A percentile compares a stretch with the other conserved stretches of the same genome.
Evolutionary conservation across 2,888 invertebrate genomes (phyloP).

Genomic region (Baronia brevicornis): DNA sequence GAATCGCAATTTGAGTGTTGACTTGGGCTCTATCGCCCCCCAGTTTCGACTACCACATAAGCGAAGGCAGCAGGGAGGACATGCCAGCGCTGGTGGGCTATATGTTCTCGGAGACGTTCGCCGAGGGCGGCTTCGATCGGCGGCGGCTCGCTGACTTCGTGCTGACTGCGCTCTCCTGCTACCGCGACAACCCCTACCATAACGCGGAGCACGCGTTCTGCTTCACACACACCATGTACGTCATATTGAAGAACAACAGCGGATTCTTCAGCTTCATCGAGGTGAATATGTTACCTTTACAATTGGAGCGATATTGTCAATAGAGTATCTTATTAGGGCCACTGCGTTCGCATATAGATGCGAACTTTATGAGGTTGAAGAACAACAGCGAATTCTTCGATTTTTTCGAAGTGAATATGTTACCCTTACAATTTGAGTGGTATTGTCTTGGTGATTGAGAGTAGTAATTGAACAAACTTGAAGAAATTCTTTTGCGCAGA

Average conservation of each 20-base stretch:
- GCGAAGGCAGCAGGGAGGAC: constrained; percentile 57
- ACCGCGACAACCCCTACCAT: constrained; percentile 76
- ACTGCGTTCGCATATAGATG: too few relatives aligned
- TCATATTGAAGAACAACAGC: constrained; percentile 64
- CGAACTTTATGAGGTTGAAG: constrained; percentile 65
- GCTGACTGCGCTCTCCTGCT: constrained; percentile 59
- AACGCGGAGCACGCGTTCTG: constrained; percentile 79
- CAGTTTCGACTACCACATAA: constrained; percentile 76
- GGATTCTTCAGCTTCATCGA: constrained; percentile 64
- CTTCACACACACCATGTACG: constrained; percentile 77
- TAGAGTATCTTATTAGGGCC: too few relatives aligned
- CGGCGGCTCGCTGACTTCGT: constrained; percentile 58
- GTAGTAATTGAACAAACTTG: background rate
- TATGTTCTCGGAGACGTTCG: constrained; percentile 70
- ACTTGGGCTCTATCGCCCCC: background rate
- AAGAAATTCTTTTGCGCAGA: constrained; percentile 42
- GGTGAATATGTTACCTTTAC: too few relatives aligned
- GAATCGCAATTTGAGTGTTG: too few relatives aligned
- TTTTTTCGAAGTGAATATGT: constrained; percentile 63
- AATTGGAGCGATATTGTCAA: background rate
- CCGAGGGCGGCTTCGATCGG: constrained; percentile 50
- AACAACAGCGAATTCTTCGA: constrained; percentile 64
- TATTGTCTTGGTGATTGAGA: too few relatives aligned
- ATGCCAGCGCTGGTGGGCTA: constrained; percentile 70
- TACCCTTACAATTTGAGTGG: too few relatives aligned